phyloP scores from a whole-genome alignment of 1,140 invertebrate species.

The Spodoptera litura region DNA sequence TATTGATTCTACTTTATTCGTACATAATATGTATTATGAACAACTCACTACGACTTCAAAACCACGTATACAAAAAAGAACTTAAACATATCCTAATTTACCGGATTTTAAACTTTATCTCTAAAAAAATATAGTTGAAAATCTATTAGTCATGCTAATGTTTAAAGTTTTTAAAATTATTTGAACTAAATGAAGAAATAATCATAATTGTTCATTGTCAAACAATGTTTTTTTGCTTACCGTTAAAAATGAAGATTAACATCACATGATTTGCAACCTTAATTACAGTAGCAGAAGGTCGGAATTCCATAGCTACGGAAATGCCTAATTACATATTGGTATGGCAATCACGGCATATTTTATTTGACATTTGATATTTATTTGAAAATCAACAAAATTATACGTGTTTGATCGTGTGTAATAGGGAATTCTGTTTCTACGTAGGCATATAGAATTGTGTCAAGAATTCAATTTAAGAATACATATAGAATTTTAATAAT shows the following conservation, averaged over 20 bases:
- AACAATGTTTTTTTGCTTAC: not conserved
- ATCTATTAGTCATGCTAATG: too few relatives aligned
- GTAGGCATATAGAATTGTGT: conserved; percentile 1
- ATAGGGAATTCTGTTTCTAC: conserved; percentile 17
- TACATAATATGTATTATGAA: conserved; percentile 3
- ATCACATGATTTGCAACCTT: not conserved
- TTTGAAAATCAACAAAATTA: conserved; percentile 26
- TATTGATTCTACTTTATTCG: conserved; percentile 8
- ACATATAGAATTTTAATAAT: not conserved
- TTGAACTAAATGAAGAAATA: conserved; percentile 31
- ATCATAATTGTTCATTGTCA: conserved; percentile 29
- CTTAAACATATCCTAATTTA: too few relatives aligned
- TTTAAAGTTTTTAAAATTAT: not conserved
- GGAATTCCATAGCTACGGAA: not conserved
- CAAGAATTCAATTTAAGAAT: conserved; percentile 1
- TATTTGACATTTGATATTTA: conserved; percentile 42
- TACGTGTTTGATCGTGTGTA: conserved; percentile 3
- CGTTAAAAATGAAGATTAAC: not conserved
- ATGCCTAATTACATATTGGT: conserved; percentile 10
- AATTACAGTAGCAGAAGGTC: not conserved
- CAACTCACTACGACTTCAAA: conserved; percentile 27
- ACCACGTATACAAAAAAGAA: too few relatives aligned
- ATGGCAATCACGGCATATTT: conserved; percentile 23
- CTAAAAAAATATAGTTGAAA: too few relatives aligned
- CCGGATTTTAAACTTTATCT: too few relatives aligned